Evolutionary conservation across 92 coral and sea anemone genomes (phyloP).

Genomic region (Umimayanthus chanpuru): DNA sequence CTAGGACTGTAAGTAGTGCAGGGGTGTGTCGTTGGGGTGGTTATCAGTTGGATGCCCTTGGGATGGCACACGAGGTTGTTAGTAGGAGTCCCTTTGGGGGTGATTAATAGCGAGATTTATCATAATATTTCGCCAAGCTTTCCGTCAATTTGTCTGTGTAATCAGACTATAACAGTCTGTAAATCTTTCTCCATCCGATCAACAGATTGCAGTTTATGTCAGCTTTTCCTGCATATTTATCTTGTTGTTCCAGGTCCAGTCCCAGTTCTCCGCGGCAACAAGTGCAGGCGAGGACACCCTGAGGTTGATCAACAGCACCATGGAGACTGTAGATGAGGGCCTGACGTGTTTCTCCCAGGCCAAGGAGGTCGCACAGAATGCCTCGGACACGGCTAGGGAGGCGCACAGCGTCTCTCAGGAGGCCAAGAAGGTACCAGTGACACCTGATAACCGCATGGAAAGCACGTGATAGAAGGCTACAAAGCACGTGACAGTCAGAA

Average conservation of each 20-base stretch:
- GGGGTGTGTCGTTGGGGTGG: not conserved
- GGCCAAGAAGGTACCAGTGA: slow-evolving; percentile 72
- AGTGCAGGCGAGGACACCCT: slow-evolving; percentile 67
- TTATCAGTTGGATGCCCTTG: not conserved
- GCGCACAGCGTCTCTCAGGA: slow-evolving; percentile 71
- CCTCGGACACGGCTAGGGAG: slow-evolving; percentile 70
- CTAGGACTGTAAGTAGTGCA: slow-evolving; percentile 64
- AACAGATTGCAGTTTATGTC: too few relatives aligned
- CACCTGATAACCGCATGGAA: not conserved
- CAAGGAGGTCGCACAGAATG: slow-evolving; percentile 66
- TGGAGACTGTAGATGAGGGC: slow-evolving; percentile 66
- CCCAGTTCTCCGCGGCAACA: slow-evolving; percentile 70
- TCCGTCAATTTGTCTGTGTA: not conserved
- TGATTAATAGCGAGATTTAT: not conserved
- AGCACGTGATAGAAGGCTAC: not conserved
- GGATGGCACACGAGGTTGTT: not conserved
- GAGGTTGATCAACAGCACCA: slow-evolving; percentile 70
- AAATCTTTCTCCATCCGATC: not conserved
- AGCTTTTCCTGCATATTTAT: not conserved
- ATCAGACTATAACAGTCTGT: not conserved
- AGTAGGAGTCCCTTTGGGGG: too few relatives aligned
- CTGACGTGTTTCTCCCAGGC: slow-evolving; percentile 79
- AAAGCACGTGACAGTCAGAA: not conserved
- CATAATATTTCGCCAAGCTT: not conserved
- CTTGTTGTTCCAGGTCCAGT: slow-evolving; percentile 59